Evolutionary conservation across 2,797 vertebrate genomes (phyloP), one percentile per base, ranked within the genome.

Genomic region (Spinibarbus caldwelli): DNA sequence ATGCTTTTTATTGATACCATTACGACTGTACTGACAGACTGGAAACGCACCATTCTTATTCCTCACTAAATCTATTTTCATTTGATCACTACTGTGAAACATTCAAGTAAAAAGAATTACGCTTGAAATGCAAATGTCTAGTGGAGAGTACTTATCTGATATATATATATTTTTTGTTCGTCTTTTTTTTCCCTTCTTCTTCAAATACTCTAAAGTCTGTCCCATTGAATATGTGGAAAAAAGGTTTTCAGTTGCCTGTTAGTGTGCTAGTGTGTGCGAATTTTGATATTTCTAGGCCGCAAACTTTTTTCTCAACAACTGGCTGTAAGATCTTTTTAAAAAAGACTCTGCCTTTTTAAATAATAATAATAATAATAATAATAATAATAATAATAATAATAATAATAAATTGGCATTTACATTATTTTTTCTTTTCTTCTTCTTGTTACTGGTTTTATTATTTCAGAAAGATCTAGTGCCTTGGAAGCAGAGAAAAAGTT

Each of bases 391-490:
- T n/a, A 49, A 71, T 85, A 88, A 45, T 79, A 67, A 36, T 36
- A 84, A n/a, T 62, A 85, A 79, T 90, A 81, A 89, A 52, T 54
- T 86, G 82, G 78, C 67, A 83, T 85, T 89, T 83, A 80, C 90
- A 92, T 91, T 86, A 84, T 78, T 77, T 89, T 17, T 43, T 73
- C 66, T 80, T 87, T 75, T 83, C n/a, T 91, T 93, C 89, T 90
- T 49, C 85, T 91, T 90, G 91, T 90, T 89, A 90, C 87, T 86
- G 89, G 89, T 90, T 89, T 92, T 90, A 86, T 92, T 91, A 90
- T 96, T 96, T 92, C 94, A 96, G 96, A 97, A 94, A 96, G 96
- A 95, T 96, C 94, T 95, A 98, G 97, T 97, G 97, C 97, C 97
- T 98, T 99, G 97, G 96, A 97, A 95, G 95, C 96, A 96, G 96